A percentile compares a stretch with the other conserved stretches of the same genome.
phyloP scores from a whole-genome alignment of 2,113 vertebrate genomes.

The Dinomys branickii region DNA sequence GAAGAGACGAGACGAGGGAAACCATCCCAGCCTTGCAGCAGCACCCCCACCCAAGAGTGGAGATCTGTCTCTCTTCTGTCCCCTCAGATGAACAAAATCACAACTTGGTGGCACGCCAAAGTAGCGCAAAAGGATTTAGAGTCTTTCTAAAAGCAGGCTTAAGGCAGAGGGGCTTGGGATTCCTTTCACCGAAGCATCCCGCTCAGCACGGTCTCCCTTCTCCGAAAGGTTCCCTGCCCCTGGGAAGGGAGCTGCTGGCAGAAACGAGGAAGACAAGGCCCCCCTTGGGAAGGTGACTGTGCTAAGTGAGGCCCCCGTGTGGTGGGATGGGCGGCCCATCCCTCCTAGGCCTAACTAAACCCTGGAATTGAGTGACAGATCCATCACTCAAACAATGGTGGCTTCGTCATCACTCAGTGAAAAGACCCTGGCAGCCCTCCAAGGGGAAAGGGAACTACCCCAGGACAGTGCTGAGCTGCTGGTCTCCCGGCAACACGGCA shows the following conservation, averaged over 20 bases:
- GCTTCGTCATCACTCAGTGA: neutral
- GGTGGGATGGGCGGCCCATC: neutral
- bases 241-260: neutral
- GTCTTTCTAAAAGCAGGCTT: neutral
- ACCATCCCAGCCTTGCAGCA: neutral
- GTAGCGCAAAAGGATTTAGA: neutral
- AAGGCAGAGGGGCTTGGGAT: neutral
- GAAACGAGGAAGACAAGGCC: neutral
- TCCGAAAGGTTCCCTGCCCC: neutral
- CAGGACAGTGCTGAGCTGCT: neutral
- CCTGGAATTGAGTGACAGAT: neutral
- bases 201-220: neutral
- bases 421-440: neutral
- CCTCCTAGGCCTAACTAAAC: neutral
- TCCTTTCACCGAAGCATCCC: conserved; percentile 31
- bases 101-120: neutral
- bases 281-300: neutral
- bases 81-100: neutral
- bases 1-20: neutral
- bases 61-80: neutral
- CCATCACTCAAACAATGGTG: neutral
- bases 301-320: neutral
- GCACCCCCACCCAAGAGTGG: neutral
- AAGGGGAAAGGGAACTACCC: neutral
- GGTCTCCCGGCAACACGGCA: neutral